Evolutionary conservation across 2,113 vertebrate species (phyloP).

Genomic region (Reinhardtius hippoglossoides): DNA sequence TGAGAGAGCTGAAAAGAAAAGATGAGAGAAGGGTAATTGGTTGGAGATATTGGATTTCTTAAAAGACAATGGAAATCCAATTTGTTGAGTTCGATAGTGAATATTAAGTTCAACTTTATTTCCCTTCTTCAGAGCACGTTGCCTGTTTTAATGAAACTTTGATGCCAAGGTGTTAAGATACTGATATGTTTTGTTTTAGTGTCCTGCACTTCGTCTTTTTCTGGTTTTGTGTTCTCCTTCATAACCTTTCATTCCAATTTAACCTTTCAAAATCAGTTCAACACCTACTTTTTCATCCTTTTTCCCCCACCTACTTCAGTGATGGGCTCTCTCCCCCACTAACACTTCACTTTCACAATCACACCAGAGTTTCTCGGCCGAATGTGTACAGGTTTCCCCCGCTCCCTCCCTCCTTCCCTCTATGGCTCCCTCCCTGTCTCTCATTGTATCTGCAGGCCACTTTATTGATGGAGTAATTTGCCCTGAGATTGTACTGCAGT

Average conservation of each 20-base stretch:
- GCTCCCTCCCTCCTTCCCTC: background rate
- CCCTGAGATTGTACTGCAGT: constrained; percentile 66
- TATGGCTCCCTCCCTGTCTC: background rate
- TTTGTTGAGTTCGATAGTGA: constrained; percentile 34
- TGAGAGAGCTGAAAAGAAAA: constrained; percentile 19
- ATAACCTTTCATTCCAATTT: background rate
- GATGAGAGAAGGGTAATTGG: constrained; percentile 27
- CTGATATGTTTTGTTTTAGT: background rate
- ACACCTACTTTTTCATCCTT: background rate
- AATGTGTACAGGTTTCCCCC: constrained; percentile 1
- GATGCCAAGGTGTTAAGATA: constrained; percentile 1
- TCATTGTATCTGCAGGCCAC: constrained; percentile 55
- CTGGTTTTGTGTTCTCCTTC: background rate
- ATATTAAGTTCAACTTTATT: constrained; percentile 16
- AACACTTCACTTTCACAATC: constrained; percentile 5
- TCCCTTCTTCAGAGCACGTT: constrained; percentile 5
- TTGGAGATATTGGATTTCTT: constrained; percentile 42
- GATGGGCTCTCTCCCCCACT: constrained; percentile 1
- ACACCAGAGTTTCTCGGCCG: constrained; percentile 22
- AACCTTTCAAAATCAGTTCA: constrained; percentile 4
- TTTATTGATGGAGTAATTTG: constrained; percentile 80
- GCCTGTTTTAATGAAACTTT: constrained; percentile 27
- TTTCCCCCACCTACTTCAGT: background rate
- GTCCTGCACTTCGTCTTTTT: background rate
- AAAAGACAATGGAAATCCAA: constrained; percentile 25